Percentiles rank a stretch among this genome's conserved stretches.
These are phyloP conservation scores for Nyctibius grandis DNA, from an alignment of 2,797 vertebrate genomes.

Conservation along the genomic window DNA sequence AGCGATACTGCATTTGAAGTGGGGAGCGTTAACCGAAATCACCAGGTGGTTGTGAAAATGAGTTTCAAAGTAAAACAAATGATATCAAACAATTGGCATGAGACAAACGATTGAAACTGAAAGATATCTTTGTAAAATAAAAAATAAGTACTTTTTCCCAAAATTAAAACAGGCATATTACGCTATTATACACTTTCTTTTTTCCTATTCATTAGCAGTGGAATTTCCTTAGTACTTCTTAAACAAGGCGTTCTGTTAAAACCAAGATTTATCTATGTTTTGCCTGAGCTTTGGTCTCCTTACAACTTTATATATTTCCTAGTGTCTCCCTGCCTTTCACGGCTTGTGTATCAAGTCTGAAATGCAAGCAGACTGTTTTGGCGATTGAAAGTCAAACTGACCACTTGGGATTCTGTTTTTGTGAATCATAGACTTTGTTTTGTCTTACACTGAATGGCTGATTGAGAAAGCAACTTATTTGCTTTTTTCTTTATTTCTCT, in stretches of 20 bases:
- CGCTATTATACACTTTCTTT: background rate
- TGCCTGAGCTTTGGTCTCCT: conserved; percentile 9
- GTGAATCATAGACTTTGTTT: conserved; percentile 23
- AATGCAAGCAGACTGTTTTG: conserved; percentile 26
- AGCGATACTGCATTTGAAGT: background rate
- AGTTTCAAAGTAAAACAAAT: background rate
- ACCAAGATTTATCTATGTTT: background rate
- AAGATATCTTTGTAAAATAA: background rate
- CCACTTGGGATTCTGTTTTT: conserved; percentile 34
- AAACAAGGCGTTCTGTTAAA: background rate
- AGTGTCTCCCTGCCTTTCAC: background rate
- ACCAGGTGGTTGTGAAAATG: background rate
- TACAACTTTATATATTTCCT: background rate
- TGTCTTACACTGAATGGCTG: background rate
- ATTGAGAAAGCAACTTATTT: conserved; percentile 11
- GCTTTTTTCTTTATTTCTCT: too few species aligned
- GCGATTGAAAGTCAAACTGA: background rate
- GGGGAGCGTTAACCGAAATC: background rate
- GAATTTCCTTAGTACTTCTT: conserved; percentile 3
- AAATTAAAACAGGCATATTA: background rate
- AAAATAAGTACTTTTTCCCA: background rate
- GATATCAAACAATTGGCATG: background rate
- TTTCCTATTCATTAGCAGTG: background rate
- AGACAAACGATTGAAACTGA: background rate
- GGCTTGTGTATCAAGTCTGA: background rate